phyloP scores from a whole-genome alignment of 1,140 invertebrate species.

The Drosophila sulfurigaster region DNA sequence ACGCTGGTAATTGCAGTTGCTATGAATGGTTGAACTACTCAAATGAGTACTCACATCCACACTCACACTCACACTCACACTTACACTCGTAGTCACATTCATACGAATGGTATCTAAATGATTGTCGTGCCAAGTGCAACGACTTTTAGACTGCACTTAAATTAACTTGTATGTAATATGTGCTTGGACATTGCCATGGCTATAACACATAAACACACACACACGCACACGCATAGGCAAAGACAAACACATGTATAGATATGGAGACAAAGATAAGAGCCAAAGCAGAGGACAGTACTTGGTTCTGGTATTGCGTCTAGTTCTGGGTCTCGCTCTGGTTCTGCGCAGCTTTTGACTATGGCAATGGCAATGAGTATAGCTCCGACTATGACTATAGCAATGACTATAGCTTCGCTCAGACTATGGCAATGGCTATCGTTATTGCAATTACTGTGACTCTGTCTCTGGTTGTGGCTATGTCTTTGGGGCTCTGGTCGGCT shows the following conservation, averaged over 20 bases:
- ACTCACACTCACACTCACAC: background rate
- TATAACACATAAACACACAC: constrained; percentile 13
- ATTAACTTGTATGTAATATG: constrained; percentile 69
- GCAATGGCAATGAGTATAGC: constrained; percentile 18
- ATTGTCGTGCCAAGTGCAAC: constrained; percentile 66
- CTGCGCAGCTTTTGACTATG: background rate
- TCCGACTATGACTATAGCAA: constrained; percentile 24
- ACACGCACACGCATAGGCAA: constrained; percentile 15
- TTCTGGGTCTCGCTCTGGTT: constrained; percentile 1
- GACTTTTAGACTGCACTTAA: constrained; percentile 69
- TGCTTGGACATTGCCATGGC: constrained; percentile 58
- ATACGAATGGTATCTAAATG: constrained; percentile 41
- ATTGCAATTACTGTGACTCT: constrained; percentile 2
- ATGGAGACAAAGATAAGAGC: constrained; percentile 73
- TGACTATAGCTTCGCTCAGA: constrained; percentile 14
- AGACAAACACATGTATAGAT: constrained; percentile 63
- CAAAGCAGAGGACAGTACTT: constrained; percentile 14
- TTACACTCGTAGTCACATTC: background rate
- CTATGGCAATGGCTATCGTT: background rate
- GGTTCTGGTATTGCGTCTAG: constrained; percentile 37
- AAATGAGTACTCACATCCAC: background rate
- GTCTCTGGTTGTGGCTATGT: constrained; percentile 18
- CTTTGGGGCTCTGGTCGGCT: constrained; percentile 39
- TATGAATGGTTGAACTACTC: constrained; percentile 1
- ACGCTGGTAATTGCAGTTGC: constrained; percentile 1